These are phyloP conservation scores for Sebastes hubbsi DNA, from an alignment of 2,797 vertebrate genomes.

Conservation along the genomic window DNA sequence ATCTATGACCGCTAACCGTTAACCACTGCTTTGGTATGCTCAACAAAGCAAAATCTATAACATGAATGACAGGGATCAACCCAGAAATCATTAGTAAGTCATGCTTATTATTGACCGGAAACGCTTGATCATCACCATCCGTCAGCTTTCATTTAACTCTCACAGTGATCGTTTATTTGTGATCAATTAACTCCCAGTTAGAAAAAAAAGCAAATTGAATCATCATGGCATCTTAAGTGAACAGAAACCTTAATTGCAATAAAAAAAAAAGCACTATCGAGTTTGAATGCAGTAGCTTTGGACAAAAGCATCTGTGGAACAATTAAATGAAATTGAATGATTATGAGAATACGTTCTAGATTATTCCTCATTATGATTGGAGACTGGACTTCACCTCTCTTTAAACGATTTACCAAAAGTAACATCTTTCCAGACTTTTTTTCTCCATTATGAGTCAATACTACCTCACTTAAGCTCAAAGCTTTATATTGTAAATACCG, in stretches of 20 bases:
- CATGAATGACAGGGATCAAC: neutral
- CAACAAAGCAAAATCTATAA: neutral
- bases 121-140: neutral
- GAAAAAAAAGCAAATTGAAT: neutral
- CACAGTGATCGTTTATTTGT: neutral
- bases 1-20: neutral
- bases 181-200: neutral
- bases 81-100: neutral
- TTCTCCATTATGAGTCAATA: conserved; percentile 4
- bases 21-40: neutral
- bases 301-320: conserved; percentile 5
- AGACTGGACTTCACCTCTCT: neutral
- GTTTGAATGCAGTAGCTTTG: conserved; percentile 9
- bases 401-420: neutral
- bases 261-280: neutral
- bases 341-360: neutral
- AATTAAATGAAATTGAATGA: neutral
- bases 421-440: neutral
- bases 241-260: neutral
- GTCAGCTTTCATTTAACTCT: neutral
- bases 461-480: neutral
- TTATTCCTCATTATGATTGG: neutral
- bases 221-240: conserved; percentile 13
- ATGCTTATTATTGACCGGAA: neutral
- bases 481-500: neutral